These are phyloP conservation scores for Pinna nobilis DNA, from an alignment of 1,140 invertebrate species.

Conservation along the genomic window DNA sequence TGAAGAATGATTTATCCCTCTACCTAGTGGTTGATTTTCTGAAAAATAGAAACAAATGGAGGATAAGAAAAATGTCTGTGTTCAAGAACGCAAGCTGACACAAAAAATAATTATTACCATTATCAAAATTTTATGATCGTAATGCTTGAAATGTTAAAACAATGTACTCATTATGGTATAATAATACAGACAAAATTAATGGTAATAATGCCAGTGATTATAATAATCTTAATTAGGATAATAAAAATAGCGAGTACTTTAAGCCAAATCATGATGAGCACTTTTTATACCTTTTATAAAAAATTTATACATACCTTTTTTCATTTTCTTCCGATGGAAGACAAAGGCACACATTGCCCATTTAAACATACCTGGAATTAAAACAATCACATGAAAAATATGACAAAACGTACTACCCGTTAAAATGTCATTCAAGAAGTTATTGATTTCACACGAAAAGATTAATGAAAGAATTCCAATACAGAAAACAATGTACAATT, in stretches of 20 bases:
- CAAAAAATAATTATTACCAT: no score
- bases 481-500: no score
- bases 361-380: slow-evolving; percentile 53
- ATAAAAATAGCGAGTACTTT: background rate
- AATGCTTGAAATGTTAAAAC: no score
- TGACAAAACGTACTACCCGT: background rate
- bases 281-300: background rate
- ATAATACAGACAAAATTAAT: background rate
- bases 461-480: no score
- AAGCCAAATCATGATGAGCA: background rate
- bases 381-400: slow-evolving; percentile 9
- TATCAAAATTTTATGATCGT: no score
- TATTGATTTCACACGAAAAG: background rate
- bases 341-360: slow-evolving; percentile 51
- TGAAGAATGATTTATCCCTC: no score
- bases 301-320: background rate
- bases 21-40: no score
- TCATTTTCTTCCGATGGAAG: slow-evolving; percentile 47
- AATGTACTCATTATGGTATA: no score
- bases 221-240: background rate
- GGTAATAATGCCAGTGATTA: background rate
- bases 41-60: no score
- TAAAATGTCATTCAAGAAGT: background rate
- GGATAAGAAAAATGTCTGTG: no score
- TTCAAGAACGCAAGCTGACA: no score